Conservation (phyloP, 1,140 invertebrate genomes). For the Lasioglossum albipes region DNA sequence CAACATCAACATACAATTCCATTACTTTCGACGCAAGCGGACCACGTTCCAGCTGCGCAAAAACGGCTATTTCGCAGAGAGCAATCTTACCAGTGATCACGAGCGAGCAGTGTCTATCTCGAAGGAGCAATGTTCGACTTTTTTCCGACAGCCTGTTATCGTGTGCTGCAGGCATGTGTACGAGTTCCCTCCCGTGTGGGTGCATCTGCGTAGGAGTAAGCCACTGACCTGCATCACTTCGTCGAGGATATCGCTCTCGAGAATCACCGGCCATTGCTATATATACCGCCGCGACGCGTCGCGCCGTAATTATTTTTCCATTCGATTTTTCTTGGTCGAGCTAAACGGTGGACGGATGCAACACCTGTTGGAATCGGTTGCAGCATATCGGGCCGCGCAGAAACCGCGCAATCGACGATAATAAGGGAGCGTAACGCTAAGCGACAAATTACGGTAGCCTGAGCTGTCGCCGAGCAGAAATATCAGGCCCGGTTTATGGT, state of each 20-base stretch:
- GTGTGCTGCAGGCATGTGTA: not conserved
- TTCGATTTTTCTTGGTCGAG: no score
- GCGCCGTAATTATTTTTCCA: no score
- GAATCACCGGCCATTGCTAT: not conserved
- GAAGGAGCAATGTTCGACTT: constrained; percentile 46
- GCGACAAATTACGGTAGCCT: constrained; percentile 34
- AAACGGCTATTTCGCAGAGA: not conserved
- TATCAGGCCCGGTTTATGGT: constrained; percentile 36
- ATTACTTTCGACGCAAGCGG: no score
- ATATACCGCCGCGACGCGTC: no score
- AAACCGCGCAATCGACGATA: constrained; percentile 29
- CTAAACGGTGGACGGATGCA: not conserved
- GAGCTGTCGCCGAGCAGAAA: constrained; percentile 13
- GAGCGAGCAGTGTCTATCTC: constrained; percentile 14
- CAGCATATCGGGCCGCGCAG: not conserved
- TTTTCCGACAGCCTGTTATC: constrained; percentile 21
- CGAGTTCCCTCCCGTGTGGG: constrained; percentile 48
- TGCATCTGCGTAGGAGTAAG: constrained; percentile 70
- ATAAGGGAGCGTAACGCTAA: constrained; percentile 17
- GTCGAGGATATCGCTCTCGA: constrained; percentile 20
- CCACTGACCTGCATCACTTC: constrained; percentile 73
- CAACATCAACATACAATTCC: no score
- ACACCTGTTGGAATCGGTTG: not conserved
- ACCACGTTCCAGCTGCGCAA: no score
- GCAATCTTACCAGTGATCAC: not conserved